phyloP scores from a whole-genome alignment of 2,113 vertebrate species.

The Microtus richardsoni region DNA sequence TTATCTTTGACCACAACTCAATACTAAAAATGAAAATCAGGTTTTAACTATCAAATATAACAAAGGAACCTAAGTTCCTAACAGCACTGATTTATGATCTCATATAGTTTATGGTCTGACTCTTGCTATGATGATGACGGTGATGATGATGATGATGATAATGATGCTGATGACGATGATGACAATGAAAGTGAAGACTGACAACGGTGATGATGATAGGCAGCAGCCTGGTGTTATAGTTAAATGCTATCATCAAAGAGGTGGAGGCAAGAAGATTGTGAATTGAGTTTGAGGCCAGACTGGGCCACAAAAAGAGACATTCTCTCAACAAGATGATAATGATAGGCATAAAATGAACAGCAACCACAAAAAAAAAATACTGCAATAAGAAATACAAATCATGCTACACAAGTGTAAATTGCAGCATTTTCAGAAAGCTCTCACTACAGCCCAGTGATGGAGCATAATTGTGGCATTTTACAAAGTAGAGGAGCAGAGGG shows the following conservation, averaged over 20 bases:
- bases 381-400: neutral
- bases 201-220: neutral
- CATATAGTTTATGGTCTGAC: neutral
- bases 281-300: neutral
- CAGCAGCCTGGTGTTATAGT: neutral
- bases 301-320: neutral
- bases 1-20: neutral
- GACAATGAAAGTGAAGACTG: neutral
- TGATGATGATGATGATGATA: neutral
- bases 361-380: neutral
- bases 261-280: neutral
- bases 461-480: neutral
- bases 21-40: neutral
- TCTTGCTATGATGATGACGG: neutral
- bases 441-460: neutral
- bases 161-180: neutral
- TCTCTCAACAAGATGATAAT: neutral
- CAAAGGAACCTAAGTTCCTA: neutral
- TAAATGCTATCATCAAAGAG: neutral
- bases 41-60: neutral
- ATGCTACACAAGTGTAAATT: neutral
- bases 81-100: neutral
- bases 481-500: fast-evolving
- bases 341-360: neutral
- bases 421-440: neutral